Base-by-base conservation (phyloP, 2,113 vertebrate species). In the Acanthochromis polyacanthus region DNA sequence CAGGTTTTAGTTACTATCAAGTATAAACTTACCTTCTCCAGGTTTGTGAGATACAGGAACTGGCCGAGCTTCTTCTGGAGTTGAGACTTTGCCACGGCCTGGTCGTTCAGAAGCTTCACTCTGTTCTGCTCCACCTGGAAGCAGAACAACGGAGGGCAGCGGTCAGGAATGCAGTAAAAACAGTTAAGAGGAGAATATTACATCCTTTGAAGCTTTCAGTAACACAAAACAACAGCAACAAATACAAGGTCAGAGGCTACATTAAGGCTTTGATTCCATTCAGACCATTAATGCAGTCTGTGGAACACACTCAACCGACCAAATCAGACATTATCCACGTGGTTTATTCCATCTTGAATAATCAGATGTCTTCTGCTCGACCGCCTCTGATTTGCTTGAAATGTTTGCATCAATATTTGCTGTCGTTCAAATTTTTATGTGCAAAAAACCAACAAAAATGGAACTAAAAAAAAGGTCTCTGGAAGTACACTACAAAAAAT, bases 61-160 rank as follows among this genome's bases (percentile, higher is more conserved):
- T 99, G 98, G 5, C 98, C 98, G 10, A 99, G 94, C 88, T 99
- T 99, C 92, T 99, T 99, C 62, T 99, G 98, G 67, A 99, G 95
- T 50, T 99, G 98, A 58, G 98, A 99, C 82, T 96, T 96, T 28
- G 97, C 96, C 91, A 99, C 95, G 0, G 96, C 97, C 80, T 97
- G 96, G 91, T 99, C 98, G 75, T 99, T 99, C 62, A 99, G 45
- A 25, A 99, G 96, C 87, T 99, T 99, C 22, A 96, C 95, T 77
- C 96, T 87, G 92, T 99, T 99, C 91, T 98, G 97, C 76, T 99
- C 98, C 79, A 99, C 97, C 98, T 99, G 80, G 4, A 69, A 28
- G 32, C 66, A 46, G 64, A 80, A 28, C 69, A 59, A 40, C 10
- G 1, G 0, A 53, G 50, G 36, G 3, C 65, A 48, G 55, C 45